phyloP scores from a whole-genome alignment of 2,888 invertebrate genomes.

The Yponomeuta sedellus region DNA sequence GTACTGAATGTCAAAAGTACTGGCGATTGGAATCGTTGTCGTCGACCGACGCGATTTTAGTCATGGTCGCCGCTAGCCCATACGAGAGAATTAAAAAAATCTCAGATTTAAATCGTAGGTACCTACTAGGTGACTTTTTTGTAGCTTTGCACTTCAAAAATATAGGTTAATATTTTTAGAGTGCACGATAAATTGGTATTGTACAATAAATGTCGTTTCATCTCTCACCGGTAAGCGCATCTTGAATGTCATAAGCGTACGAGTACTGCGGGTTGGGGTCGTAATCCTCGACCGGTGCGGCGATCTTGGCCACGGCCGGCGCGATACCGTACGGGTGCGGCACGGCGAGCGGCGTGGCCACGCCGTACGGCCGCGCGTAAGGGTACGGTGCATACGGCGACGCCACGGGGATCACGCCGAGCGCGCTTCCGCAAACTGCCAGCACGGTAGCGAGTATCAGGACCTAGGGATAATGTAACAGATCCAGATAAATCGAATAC shows the following conservation, averaged over 20 bases:
- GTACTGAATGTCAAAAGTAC: slow-evolving; percentile 81
- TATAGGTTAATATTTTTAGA: no score
- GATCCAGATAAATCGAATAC: not conserved
- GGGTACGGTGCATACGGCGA: slow-evolving; percentile 25
- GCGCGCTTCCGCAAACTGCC: slow-evolving; percentile 9
- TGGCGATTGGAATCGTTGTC: slow-evolving; percentile 80
- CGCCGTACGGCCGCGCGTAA: slow-evolving; percentile 43
- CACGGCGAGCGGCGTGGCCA: slow-evolving; percentile 30
- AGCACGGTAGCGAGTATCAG: slow-evolving; percentile 38
- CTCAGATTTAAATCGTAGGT: no score
- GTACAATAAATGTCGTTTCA: slow-evolving; percentile 38
- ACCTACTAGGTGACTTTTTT: no score
- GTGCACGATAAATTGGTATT: no score
- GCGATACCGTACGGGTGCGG: slow-evolving; percentile 29
- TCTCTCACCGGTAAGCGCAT: slow-evolving; percentile 78
- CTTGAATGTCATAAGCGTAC: slow-evolving; percentile 82
- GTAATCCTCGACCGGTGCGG: slow-evolving; percentile 70
- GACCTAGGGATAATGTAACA: slow-evolving; percentile 33
- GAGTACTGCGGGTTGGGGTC: slow-evolving; percentile 81
- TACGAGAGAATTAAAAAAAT: slow-evolving; percentile 17
- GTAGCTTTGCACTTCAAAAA: no score
- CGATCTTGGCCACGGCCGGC: slow-evolving; percentile 41
- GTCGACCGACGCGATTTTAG: slow-evolving; percentile 60
- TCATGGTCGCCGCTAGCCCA: slow-evolving; percentile 29
- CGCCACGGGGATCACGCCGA: slow-evolving; percentile 12